Evolutionary conservation across 2,797 vertebrate species (phyloP), one percentile per base, ranked within the genome.

Genomic region (Chelidonichthys spinosus): DNA sequence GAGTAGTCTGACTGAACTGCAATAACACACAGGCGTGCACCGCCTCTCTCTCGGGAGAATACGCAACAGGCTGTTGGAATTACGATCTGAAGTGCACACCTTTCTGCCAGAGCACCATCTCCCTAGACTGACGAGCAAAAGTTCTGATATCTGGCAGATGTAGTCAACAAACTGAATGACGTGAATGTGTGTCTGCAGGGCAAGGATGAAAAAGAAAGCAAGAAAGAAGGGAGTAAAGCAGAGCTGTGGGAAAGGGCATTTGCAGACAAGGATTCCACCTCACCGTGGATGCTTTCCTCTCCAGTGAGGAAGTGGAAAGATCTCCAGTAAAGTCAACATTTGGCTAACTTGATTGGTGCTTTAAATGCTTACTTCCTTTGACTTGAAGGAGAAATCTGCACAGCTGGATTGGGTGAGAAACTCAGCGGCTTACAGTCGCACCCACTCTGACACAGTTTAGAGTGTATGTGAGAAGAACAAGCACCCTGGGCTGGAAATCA

Each of bases 401-500:
- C 65, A 54, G 40, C 9, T 73, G 61, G 33, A 64, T 42, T 56
- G n/a, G 17, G n/a, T 55, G 56, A 81, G 62, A 77, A 63, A 74
- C 42, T 36, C 18, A 69, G 62, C 36, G 53, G 39, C 46, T 37
- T 67, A 40, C 56, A 59, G 63, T 10, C 10, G 25, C 37, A 25
- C 25, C n/a, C n/a, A 39, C n/a, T 18, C 18, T 52, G n/a, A 52
- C 49, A 56, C 35, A 56, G 54, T 56, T 33, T 53, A 11, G 32
- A 25, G 52, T 55, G 32, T 54, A 32, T 11, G 50, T 33, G 8
- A n/a, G 25, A 53, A 35, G 32, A 54, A 54, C 3, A 6, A 54
- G 49, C 49, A 52, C n/a, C 18, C 49, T 52, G 25, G 25, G 25
- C 25, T 52, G 11, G 49, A 6, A 32, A 25, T 10, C 49, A 52